A percentile compares a stretch with the other conserved stretches of the same genome.
phyloP scores from a whole-genome alignment of 2,797 vertebrate genomes.

The Bovichtus variegatus region DNA sequence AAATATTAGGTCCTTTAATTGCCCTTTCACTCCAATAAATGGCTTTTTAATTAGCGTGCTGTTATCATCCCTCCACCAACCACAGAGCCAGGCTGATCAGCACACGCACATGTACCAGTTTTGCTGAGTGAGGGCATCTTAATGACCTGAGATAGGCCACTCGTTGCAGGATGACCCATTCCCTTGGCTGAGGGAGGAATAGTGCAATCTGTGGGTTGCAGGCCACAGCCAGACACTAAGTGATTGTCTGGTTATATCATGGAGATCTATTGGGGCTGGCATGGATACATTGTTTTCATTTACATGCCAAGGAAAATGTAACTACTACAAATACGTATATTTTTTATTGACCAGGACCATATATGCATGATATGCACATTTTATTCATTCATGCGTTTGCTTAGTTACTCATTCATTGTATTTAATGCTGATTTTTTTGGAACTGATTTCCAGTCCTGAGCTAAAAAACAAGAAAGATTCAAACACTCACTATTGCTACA shows the following conservation, averaged over 20 bases:
- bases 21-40: slow-evolving; percentile 87
- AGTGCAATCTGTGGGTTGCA: slow-evolving; percentile 66
- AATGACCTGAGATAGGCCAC: slow-evolving; percentile 78
- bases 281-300: slow-evolving; percentile 25
- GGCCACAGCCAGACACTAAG: slow-evolving; percentile 57
- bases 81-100: slow-evolving; percentile 73
- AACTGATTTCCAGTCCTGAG: slow-evolving; percentile 12
- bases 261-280: slow-evolving; percentile 34
- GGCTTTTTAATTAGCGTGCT: slow-evolving; percentile 86
- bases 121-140: slow-evolving; percentile 80
- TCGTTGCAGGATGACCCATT: slow-evolving; percentile 70
- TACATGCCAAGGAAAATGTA: neutral
- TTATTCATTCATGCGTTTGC: neutral
- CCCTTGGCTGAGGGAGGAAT: slow-evolving; percentile 50
- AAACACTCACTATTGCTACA: neutral
- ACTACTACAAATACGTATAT: too few species aligned
- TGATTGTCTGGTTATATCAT: slow-evolving; percentile 60
- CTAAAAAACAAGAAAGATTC: neutral
- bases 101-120: slow-evolving; percentile 75
- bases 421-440: neutral
- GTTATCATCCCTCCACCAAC: slow-evolving; percentile 83
- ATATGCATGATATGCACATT: neutral
- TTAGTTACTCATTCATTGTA: neutral
- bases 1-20: slow-evolving; percentile 89
- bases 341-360: too few species aligned